Base-by-base conservation (phyloP, 2,888 invertebrate species). In the Eumerus sabulonum region DNA sequence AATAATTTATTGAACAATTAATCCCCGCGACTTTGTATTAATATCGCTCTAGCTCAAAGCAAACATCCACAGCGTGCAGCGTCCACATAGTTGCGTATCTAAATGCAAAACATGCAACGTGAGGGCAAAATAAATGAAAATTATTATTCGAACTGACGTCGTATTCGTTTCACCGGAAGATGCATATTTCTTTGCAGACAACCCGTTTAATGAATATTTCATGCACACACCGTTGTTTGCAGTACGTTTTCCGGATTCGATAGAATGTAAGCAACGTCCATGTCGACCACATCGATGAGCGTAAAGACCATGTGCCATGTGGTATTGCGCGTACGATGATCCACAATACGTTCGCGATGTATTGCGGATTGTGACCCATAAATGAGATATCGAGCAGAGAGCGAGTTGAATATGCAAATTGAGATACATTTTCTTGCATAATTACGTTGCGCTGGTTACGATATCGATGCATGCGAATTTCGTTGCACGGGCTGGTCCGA, bases 1-100 rank as follows among this genome's bases (percentile, higher is more conserved):
- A 77, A 67, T 72, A 72, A 76, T 76, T 72, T 76, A 66, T 62
- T 62, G 40, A 72, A 66, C 72, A 67, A 77, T 57, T 72, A 77
- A 77, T 51, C 72, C 40, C 19, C 72, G 51, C 36, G 60, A 62
- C 47, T 57, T 27, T 9, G 64, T 53, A 59, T 59, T 51, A 51
- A 51, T 72, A 67, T 63, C 57, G 18, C 45, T 72, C 72, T 40
- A 13, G 66, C 56, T 67, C 67, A 14, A 72, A 72, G 62, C 11
- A 66, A 56, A 66, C 54, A 54, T 27, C 27, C 3, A 27, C 27
- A 7, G 27, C n/a, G n/a, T n/a, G n/a, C n/a, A n/a, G n/a, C n/a
- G n/a, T 27, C 2, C 27, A 27, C 27, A 27, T 4, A 27, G 27
- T 27, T 27, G 7, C 7, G 27, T 27, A 27, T 7, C 7, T 7